A percentile compares a stretch with the other conserved stretches of the same genome.
phyloP scores from a whole-genome alignment of 2,797 vertebrate genomes.

The Aplochiton taeniatus region DNA sequence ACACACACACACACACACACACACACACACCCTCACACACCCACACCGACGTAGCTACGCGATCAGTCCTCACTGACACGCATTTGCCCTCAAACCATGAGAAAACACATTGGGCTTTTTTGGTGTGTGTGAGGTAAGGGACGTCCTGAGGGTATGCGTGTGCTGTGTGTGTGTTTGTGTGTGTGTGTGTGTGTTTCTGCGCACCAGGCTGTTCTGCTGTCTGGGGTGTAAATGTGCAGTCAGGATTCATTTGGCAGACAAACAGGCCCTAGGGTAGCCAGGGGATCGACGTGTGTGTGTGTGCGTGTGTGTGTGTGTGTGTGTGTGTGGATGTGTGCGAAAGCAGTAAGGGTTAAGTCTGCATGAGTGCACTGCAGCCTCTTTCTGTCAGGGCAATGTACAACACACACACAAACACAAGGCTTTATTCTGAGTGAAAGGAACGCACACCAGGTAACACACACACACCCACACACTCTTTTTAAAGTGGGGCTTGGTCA shows the following conservation, averaged over 20 bases:
- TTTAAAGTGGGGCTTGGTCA: too few relatives aligned
- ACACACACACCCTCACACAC: conserved; percentile 25
- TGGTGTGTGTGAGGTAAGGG: conserved; percentile 36
- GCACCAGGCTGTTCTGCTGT: conserved; percentile 67
- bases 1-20: background rate
- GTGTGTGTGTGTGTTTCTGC: conserved; percentile 2
- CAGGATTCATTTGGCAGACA: conserved; percentile 82
- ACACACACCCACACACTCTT: background rate
- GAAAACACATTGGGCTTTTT: conserved; percentile 67
- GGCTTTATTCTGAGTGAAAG: too few relatives aligned
- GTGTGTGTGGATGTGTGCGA: conserved; percentile 54
- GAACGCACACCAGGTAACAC: background rate
- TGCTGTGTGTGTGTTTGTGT: conserved; percentile 30
- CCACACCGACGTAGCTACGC: conserved; percentile 38
- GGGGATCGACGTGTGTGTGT: conserved; percentile 68
- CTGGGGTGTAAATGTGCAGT: conserved; percentile 81
- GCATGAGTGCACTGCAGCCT: conserved; percentile 86
- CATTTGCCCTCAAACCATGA: conserved; percentile 71
- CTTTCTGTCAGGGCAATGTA: conserved; percentile 86
- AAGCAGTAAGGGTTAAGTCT: conserved; percentile 87
- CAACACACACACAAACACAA: conserved; percentile 22
- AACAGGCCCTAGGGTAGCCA: conserved; percentile 72
- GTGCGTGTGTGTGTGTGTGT: conserved; percentile 21
- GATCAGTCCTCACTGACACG: conserved; percentile 56
- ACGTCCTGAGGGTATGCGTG: conserved; percentile 32